phyloP scores from a whole-genome alignment of 37 sponge, comb jelly and placozoan genomes.

The Mnemiopsis leidyi region DNA sequence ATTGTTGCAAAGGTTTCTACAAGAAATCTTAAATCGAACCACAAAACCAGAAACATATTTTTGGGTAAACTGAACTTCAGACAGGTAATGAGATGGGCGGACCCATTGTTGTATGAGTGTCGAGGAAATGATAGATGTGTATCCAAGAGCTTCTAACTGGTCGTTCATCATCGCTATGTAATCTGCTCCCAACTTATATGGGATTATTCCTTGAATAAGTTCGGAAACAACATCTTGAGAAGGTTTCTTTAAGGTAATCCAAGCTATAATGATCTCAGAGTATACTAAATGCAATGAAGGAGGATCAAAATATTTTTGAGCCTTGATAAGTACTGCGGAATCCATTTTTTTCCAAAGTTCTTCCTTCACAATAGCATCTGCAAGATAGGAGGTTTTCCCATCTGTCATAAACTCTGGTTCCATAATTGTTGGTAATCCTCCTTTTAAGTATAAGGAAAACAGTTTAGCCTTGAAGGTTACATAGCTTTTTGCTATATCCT shows the following conservation, averaged over 20 bases:
- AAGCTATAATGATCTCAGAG: neutral
- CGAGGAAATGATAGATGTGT: neutral
- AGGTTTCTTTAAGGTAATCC: neutral
- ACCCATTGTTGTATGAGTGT: neutral
- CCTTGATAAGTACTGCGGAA: neutral
- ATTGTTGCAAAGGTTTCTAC: neutral
- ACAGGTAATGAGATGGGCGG: neutral
- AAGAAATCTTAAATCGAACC: neutral
- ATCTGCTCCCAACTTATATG: neutral
- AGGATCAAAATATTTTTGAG: neutral
- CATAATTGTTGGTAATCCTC: neutral
- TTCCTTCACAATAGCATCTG: neutral
- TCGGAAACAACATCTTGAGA: neutral
- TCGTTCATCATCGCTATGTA: constrained; percentile 7
- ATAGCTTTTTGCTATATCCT: neutral
- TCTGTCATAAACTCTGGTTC: neutral
- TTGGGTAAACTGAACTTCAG: no score
- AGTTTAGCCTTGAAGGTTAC: neutral
- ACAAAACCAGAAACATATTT: neutral
- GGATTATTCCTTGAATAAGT: neutral
- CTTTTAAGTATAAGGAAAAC: neutral
- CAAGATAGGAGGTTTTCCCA: neutral
- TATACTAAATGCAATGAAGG: neutral
- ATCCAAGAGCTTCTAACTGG: neutral
- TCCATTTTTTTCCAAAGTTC: neutral